phyloP scores from a whole-genome alignment of 2,113 vertebrate species.

The Cyanistes caeruleus region DNA sequence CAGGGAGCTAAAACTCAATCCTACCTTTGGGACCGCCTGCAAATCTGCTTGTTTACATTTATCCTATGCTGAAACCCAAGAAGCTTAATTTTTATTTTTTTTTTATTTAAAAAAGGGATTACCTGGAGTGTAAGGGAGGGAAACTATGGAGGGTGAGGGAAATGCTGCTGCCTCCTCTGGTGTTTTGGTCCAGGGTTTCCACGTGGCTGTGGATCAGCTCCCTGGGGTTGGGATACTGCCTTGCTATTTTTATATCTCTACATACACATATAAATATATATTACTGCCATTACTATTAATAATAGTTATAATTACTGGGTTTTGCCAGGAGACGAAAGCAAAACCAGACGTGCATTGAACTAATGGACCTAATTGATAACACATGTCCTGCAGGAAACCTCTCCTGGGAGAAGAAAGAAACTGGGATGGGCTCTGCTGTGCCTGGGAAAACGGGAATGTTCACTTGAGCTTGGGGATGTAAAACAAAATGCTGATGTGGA shows the following conservation, averaged over 20 bases:
- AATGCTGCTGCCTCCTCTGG: neutral
- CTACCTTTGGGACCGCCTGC: neutral
- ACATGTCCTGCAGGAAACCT: neutral
- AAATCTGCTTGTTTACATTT: neutral
- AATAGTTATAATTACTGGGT: neutral
- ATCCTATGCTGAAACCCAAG: neutral
- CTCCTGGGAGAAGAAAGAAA: neutral
- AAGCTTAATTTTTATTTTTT: neutral
- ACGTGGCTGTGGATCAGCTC: neutral
- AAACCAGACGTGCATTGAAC: neutral
- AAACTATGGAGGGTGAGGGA: neutral
- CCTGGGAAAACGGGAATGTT: neutral
- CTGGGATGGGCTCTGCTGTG: neutral
- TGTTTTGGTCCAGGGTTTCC: neutral
- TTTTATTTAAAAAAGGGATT: neutral
- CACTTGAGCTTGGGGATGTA: rapidly evolving
- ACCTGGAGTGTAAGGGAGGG: neutral
- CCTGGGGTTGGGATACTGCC: neutral
- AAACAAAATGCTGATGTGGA: neutral
- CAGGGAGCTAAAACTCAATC: neutral
- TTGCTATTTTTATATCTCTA: neutral
- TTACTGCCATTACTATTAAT: neutral
- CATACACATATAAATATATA: neutral
- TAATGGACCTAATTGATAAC: neutral
- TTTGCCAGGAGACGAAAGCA: conserved; percentile 52